Conservation (phyloP, 2,113 vertebrate genomes). For the Leucoraja erinaceus region DNA sequence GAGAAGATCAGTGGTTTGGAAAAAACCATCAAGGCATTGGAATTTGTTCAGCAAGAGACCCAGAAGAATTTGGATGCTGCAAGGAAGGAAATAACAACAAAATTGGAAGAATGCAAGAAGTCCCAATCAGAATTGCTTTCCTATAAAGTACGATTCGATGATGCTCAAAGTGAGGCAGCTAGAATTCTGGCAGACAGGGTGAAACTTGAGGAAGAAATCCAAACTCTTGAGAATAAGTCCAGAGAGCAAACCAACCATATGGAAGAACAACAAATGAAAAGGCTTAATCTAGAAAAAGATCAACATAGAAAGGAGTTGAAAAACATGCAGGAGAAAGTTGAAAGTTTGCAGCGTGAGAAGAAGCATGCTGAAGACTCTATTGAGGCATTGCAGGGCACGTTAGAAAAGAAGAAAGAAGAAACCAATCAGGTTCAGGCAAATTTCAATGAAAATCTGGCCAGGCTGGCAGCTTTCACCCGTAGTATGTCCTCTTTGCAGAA, state of each 20-base stretch:
- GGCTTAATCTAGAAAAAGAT: conserved; percentile 65
- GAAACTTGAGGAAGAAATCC: conserved; percentile 58
- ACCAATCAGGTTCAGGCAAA: conserved; percentile 66
- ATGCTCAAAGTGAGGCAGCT: conserved; percentile 66
- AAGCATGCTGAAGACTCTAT: conserved; percentile 59
- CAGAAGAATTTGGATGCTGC: conserved; percentile 61
- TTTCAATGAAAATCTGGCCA: conserved; percentile 75
- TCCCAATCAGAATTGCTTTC: conserved; percentile 62
- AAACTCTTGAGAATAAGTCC: conserved; percentile 51
- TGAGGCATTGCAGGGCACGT: conserved; percentile 54
- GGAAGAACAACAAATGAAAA: conserved; percentile 72
- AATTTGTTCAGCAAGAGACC: conserved; percentile 65
- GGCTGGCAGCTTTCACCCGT: conserved; percentile 82
- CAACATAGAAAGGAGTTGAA: conserved; percentile 73
- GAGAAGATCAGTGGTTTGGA: conserved; percentile 81
- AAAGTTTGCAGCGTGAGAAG: conserved; percentile 63
- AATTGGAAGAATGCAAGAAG: conserved; percentile 56
- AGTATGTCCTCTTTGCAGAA: conserved; percentile 96
- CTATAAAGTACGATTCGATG: conserved; percentile 64
- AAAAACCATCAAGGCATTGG: conserved; percentile 69
- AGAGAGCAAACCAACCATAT: conserved; percentile 62
- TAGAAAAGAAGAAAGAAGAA: conserved; percentile 62
- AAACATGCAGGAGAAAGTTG: conserved; percentile 72
- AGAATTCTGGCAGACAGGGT: conserved; percentile 65
- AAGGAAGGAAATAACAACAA: conserved; percentile 53